Evolutionary conservation across 2,888 invertebrate species (phyloP), one percentile per base, ranked within the genome.

Genomic region (Drosophila parthenogenetica): DNA sequence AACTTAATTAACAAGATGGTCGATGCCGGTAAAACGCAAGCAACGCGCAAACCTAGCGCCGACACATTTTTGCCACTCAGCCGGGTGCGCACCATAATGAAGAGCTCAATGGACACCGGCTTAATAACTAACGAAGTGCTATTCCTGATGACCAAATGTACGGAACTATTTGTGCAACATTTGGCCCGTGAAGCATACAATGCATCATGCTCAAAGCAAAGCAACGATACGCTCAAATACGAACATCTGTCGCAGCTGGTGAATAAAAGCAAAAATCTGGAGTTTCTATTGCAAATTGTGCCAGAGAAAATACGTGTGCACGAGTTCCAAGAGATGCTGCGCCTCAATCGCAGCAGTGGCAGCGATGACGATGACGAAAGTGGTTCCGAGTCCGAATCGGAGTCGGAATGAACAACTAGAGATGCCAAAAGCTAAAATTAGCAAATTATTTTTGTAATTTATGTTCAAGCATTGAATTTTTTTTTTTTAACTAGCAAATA

Each of bases 21-120:
- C 2, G 63, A 71, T 29, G 2, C 45, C n/a, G 54, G 39, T 14
- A 16, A 46, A 5, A 14, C 32, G n/a, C 48, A 51, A 10, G 19
- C 48, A 7, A 14, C 40, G 17, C 74, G 72, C 32, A 75, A 58
- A 0, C 64, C 75, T 14, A 83, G 62, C 17, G 69, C 73, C 0
- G 91, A 90, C 10, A 86, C 90, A 11, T 80, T 80, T 3, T 75
- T 91, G n/a, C 91, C 91, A 2, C 66, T 87, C 10, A 89, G 86
- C 50, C 84, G 91, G 10, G 89, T 92, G 22, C 85, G 89, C 3
- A 91, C 91, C n/a, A 92, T 92, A 37, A 92, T 92, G 91, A 91
- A 91, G 69, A 92, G 91, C 69, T 91, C 92, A 0, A 77, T 90
- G 63, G 90, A 91, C 60, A 91, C 91, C 0, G 92, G 91, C 0